These are phyloP conservation scores for Heliconius cydno DNA, from an alignment of 2,888 invertebrate genomes.

Conservation along the genomic window DNA sequence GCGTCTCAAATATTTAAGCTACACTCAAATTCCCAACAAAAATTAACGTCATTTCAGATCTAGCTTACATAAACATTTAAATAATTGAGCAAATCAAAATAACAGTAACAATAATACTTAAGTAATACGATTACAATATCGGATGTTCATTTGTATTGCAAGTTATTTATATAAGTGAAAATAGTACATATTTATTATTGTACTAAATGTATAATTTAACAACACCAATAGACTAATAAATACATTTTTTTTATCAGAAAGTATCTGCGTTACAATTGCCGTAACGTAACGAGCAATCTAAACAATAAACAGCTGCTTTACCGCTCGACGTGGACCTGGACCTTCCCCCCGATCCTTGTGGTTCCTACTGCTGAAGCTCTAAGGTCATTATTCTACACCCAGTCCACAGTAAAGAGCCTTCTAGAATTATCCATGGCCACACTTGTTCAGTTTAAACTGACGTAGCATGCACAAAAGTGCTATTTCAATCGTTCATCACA, in stretches of 20 bases:
- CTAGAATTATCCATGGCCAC: slow-evolving; percentile 53
- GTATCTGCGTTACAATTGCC: slow-evolving; percentile 65
- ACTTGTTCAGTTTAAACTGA: slow-evolving; percentile 57
- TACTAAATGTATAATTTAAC: slow-evolving; percentile 73
- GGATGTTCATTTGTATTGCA: slow-evolving; percentile 62
- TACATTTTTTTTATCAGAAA: slow-evolving; percentile 57
- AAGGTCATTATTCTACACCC: neutral
- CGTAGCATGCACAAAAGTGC: slow-evolving; percentile 79
- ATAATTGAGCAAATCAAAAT: slow-evolving; percentile 83
- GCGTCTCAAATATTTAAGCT: slow-evolving; percentile 38
- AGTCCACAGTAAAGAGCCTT: slow-evolving; percentile 57
- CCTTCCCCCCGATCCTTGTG: neutral
- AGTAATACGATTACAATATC: slow-evolving; percentile 71
- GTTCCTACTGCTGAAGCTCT: slow-evolving; percentile 2
- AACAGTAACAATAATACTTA: slow-evolving; percentile 78
- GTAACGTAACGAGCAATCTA: slow-evolving; percentile 52
- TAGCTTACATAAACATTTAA: slow-evolving; percentile 77
- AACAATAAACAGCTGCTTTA: slow-evolving; percentile 46
- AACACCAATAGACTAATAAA: slow-evolving; percentile 70
- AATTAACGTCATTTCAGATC: slow-evolving; percentile 69
- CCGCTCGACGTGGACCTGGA: slow-evolving; percentile 4
- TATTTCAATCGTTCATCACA: slow-evolving; percentile 75
- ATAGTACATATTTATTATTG: slow-evolving; percentile 68
- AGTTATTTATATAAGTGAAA: slow-evolving; percentile 57
- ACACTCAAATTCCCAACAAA: slow-evolving; percentile 55